Evolutionary conservation across 2,888 invertebrate species (phyloP), one percentile per base, ranked within the genome.

Genomic region (Ichneumoninae sp.): DNA sequence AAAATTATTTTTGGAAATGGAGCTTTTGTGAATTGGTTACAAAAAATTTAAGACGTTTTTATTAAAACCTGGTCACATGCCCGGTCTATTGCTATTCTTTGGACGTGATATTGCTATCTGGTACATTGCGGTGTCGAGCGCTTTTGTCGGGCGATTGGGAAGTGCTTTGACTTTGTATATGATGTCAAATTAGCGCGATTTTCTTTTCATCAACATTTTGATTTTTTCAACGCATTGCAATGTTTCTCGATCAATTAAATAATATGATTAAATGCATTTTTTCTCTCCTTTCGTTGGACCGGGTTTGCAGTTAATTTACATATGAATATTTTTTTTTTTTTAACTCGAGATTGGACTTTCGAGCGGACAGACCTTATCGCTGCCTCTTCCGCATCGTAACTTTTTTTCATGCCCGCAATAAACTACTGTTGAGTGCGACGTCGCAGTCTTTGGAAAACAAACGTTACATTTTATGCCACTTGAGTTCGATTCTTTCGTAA

Each of bases 291-390:
- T 71, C 19, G 54, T 40, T 26, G 57, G 3, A 19, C 60, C 30
- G 16, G 3, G 44, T 16, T 19, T 36, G 30, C 44, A 60, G 7
- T 72, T 44, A 22, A 26, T 72, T 26, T 60, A 10, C 40, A 40
- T 26, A 22, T 16, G 16, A 1, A 8, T 62, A 26, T 3, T 62
- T 62, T 65, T 71, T 33, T 66, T 36, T 26, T 72, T 72, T 57
- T 30, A 26, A 60, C 44, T 44, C 16, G 57, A 40, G 44, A 5
- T 30, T 47, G 60, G 44, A 72, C 71, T 60, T 72, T 72, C 22
- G 44, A 36, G 33, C 57, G 13, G 57, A 57, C 10, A 2, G 26
- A 13, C 36, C 57, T 72, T 72, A 72, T 72, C 71, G 57, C 40
- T 10, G 40, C 10, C 8, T 3, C 40, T 36, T 57, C 40, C 57